A percentile compares a stretch with the other conserved stretches of the same genome.
Evolutionary conservation across 2,113 vertebrate genomes (phyloP).

Genomic region (Saguinus midas): DNA sequence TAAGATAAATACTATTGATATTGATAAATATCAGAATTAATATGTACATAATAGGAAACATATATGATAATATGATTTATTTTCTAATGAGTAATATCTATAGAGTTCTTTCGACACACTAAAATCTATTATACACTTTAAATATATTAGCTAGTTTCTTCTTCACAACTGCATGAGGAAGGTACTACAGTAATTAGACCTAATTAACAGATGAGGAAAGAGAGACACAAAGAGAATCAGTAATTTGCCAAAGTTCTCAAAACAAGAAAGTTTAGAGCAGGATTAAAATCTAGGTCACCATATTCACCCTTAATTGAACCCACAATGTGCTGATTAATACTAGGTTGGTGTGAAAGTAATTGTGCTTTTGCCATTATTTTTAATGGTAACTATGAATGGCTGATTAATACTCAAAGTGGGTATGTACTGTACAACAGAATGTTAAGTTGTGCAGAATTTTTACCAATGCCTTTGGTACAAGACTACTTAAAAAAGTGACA

Average conservation of each 20-base stretch:
- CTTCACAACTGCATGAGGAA: neutral
- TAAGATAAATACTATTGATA: neutral
- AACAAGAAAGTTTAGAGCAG: neutral
- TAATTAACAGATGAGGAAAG: constrained; percentile 1
- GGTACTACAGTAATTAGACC: neutral
- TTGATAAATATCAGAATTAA: neutral
- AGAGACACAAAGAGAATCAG: neutral
- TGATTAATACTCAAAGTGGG: neutral
- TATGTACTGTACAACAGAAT: neutral
- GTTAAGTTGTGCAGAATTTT: neutral
- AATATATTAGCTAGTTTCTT: neutral
- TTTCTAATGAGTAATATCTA: neutral
- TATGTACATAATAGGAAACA: neutral
- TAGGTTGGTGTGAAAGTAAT: too few relatives aligned
- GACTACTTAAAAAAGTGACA: neutral
- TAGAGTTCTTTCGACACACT: neutral
- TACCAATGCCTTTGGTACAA: neutral
- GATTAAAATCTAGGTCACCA: neutral
- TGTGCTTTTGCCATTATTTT: too few relatives aligned
- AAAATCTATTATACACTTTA: neutral
- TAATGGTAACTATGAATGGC: too few relatives aligned
- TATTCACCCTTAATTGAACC: neutral
- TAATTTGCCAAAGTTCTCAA: constrained; percentile 21
- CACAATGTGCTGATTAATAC: neutral
- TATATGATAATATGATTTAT: neutral